phyloP scores from a whole-genome alignment of 2,797 vertebrate genomes.

The Enteromius thamalakanensis region DNA sequence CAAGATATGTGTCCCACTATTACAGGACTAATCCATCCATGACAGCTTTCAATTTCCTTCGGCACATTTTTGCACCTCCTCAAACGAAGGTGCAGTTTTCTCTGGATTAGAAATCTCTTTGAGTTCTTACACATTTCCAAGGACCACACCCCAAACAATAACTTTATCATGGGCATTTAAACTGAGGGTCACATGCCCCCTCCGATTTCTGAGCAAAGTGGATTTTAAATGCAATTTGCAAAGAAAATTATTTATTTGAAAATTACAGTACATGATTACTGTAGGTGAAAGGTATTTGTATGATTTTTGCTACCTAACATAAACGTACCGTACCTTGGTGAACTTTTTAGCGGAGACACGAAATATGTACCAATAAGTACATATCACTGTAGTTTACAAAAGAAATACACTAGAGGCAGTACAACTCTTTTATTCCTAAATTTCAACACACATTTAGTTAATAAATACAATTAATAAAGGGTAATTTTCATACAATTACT shows the following conservation, averaged over 20 bases:
- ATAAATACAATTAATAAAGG: too few species aligned
- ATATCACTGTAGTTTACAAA: too few species aligned
- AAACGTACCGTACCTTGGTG: too few species aligned
- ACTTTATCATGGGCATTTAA: slow-evolving; percentile 60
- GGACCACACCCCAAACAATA: slow-evolving; percentile 73
- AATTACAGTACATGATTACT: background rate
- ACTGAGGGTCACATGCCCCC: background rate
- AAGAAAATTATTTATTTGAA: background rate
- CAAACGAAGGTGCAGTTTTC: slow-evolving; percentile 80
- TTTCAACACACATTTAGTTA: too few species aligned
- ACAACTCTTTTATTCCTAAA: too few species aligned
- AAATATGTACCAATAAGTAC: too few species aligned
- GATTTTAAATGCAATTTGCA: background rate
- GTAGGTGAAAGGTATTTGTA: background rate
- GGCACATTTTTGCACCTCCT: slow-evolving; percentile 82
- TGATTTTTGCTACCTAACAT: too few species aligned
- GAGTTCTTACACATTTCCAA: slow-evolving; percentile 76
- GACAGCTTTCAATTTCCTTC: slow-evolving; percentile 99
- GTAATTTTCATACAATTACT: too few species aligned
- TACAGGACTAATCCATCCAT: slow-evolving; percentile 99
- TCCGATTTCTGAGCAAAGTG: background rate
- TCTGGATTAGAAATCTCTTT: slow-evolving; percentile 85
- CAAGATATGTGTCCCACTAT: slow-evolving; percentile 97
- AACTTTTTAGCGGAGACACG: too few species aligned
- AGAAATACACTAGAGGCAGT: too few species aligned